phyloP scores from a whole-genome alignment of 2,888 invertebrate species.

The Pharmacophagus antenor region DNA sequence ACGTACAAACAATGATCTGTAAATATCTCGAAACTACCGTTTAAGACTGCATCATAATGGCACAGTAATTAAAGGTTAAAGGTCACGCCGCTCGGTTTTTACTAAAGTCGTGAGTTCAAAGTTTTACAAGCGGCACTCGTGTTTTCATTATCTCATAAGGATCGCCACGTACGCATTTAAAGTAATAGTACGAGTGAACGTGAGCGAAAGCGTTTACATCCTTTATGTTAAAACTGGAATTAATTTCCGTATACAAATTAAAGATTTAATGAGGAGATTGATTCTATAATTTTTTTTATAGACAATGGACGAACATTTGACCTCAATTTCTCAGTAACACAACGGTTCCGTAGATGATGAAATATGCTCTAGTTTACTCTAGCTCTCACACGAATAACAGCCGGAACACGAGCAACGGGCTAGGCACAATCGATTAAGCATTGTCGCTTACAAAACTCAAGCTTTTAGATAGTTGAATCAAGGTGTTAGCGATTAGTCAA shows the following conservation, averaged over 20 bases:
- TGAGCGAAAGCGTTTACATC: slow-evolving; percentile 59
- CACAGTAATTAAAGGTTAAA: slow-evolving; percentile 6
- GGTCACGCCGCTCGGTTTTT: slow-evolving; percentile 11
- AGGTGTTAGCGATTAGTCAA: no score
- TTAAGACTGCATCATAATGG: slow-evolving; percentile 1
- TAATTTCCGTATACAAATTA: neutral
- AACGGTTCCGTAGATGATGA: no score
- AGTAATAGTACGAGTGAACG: slow-evolving; percentile 56
- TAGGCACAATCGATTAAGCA: no score
- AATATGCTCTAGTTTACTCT: no score
- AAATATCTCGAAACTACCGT: neutral
- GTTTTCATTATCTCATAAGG: slow-evolving; percentile 54
- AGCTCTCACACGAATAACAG: no score
- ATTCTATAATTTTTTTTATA: neutral
- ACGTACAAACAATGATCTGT: neutral
- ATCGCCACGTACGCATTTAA: slow-evolving; percentile 57
- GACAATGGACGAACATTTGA: no score
- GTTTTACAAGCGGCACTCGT: slow-evolving; percentile 16
- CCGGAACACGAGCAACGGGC: no score
- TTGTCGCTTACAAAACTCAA: no score
- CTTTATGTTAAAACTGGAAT: neutral
- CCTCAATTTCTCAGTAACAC: no score
- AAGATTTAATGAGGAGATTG: neutral
- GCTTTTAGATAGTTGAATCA: no score
- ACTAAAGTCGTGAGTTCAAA: slow-evolving; percentile 32